Percentiles rank a stretch among this genome's conserved stretches.
Evolutionary conservation across 2,113 vertebrate species (phyloP).

Genomic region (Ochotona princeps): DNA sequence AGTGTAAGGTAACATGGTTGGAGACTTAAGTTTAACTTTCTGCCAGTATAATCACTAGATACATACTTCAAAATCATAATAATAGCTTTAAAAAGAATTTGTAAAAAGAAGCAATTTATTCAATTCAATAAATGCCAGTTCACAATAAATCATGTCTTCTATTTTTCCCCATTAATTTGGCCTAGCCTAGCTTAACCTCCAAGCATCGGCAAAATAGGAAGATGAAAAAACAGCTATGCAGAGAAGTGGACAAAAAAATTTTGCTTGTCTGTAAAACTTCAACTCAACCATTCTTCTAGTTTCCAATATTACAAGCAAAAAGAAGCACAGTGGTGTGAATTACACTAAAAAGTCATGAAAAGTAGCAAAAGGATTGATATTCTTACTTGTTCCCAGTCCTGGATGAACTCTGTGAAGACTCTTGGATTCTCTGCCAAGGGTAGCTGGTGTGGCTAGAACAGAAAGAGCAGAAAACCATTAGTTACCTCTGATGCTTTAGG

Average conservation of each 20-base stretch:
- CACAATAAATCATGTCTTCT: not conserved
- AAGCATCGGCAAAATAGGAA: not conserved
- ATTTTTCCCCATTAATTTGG: not conserved
- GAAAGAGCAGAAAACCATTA: slow-evolving; percentile 54
- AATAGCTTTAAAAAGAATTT: not conserved
- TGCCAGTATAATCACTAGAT: not conserved
- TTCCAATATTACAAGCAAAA: not conserved
- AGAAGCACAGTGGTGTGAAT: not conserved
- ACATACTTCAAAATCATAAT: slow-evolving; percentile 4
- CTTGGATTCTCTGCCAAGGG: slow-evolving; percentile 17
- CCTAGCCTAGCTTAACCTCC: not conserved
- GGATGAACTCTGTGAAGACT: slow-evolving; percentile 57
- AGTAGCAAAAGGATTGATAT: slow-evolving; percentile 5
- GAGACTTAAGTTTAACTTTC: not conserved
- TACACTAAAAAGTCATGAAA: not conserved
- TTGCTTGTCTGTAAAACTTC: not conserved
- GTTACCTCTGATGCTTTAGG: not conserved
- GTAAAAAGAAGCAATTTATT: not conserved
- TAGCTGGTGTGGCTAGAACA: slow-evolving; percentile 57
- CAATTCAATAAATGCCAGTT: slow-evolving; percentile 17
- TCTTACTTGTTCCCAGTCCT: slow-evolving; percentile 66
- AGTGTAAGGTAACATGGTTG: not conserved
- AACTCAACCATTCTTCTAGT: not conserved
- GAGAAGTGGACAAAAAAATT: slow-evolving; percentile 13
- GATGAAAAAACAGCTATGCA: not conserved